Conservation (phyloP, 2,797 vertebrate species). For the Neosilurus mollespiculum region DNA sequence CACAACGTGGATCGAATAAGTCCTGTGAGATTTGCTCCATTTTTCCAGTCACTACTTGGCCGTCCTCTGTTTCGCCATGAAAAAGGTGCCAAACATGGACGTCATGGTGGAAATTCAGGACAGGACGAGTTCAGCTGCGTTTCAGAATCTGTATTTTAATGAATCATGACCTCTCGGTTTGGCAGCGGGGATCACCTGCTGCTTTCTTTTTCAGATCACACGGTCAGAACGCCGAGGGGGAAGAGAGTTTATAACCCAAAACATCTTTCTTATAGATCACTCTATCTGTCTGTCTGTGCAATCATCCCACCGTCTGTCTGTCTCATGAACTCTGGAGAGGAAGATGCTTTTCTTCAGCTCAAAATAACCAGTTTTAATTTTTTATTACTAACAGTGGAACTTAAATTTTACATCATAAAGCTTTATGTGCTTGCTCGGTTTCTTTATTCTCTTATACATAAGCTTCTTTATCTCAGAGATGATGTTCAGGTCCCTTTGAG, state of each 20-base stretch:
- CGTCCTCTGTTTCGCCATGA: not conserved
- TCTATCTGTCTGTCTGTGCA: not conserved
- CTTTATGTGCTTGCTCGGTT: not conserved
- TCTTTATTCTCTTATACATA: not conserved
- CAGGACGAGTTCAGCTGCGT: constrained; percentile 18
- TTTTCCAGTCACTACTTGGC: constrained; percentile 28
- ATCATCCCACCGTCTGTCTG: not conserved
- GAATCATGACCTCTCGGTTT: constrained; percentile 30
- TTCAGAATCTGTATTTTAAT: constrained; percentile 25
- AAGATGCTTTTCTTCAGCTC: not conserved
- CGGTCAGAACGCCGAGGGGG: not conserved
- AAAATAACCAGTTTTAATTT: not conserved
- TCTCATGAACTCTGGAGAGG: constrained; percentile 1
- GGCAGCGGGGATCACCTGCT: not conserved
- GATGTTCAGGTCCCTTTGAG: not conserved
- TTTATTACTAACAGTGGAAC: not conserved
- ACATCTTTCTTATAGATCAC: constrained; percentile 23
- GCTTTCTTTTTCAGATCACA: constrained; percentile 22
- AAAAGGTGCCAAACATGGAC: constrained; percentile 1
- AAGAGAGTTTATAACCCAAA: constrained; percentile 11
- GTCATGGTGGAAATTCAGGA: constrained; percentile 34
- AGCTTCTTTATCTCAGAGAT: not conserved
- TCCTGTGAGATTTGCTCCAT: constrained; percentile 11
- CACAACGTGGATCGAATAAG: constrained; percentile 18
- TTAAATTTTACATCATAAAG: constrained; percentile 9